Evolutionary conservation across 2,797 vertebrate species (phyloP).

Genomic region (Sebastes ruberrimus): DNA sequence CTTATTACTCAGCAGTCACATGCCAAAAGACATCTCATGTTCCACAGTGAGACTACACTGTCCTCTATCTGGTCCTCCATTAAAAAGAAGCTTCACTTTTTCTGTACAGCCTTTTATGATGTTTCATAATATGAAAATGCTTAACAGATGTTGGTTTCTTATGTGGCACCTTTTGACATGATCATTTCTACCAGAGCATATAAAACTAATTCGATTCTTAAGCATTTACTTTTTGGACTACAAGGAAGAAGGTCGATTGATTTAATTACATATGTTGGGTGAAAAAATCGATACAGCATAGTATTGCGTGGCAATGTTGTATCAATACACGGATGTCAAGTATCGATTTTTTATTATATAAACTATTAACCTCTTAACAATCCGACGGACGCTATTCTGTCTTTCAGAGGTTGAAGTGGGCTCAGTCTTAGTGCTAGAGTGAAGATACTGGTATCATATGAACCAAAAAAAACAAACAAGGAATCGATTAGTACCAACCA

Average conservation of each 20-base stretch:
- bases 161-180: background rate
- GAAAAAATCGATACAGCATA: too few species aligned
- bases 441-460: too few species aligned
- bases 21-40: slow-evolving; percentile 67
- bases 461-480: too few species aligned
- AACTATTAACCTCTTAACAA: too few species aligned
- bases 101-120: background rate
- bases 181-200: background rate
- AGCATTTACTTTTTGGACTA: background rate
- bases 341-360: too few species aligned
- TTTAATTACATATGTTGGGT: background rate
- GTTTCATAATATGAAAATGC: slow-evolving; percentile 5
- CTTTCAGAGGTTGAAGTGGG: too few species aligned
- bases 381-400: rapidly evolving
- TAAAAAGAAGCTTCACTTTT: slow-evolving; percentile 2
- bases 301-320: too few species aligned
- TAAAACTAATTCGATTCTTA: background rate
- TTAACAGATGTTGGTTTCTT: background rate
- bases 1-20: slow-evolving; percentile 73
- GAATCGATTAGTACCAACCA: too few species aligned
- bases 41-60: slow-evolving; percentile 26
- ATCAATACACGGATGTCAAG: too few species aligned
- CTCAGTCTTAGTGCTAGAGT: too few species aligned
- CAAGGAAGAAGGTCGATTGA: background rate
- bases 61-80: slow-evolving; percentile 34